These are phyloP conservation scores for Lacerta viridis DNA, from an alignment of 2,797 vertebrate species.

Conservation along the genomic window DNA sequence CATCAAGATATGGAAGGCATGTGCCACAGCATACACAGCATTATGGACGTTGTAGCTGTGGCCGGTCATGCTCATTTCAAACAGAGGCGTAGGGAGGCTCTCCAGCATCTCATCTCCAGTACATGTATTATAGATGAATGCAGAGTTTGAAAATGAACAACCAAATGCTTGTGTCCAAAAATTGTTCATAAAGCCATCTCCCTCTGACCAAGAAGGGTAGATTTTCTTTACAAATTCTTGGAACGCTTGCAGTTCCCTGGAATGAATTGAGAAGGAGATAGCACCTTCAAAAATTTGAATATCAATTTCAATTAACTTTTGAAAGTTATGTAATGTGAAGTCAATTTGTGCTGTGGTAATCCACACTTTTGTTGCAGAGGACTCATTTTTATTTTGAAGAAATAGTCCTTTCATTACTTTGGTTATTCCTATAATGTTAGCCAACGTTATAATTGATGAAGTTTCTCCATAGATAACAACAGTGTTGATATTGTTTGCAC, in stretches of 20 bases:
- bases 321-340: background rate
- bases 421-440: too few species aligned
- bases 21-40: too few species aligned
- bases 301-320: too few species aligned
- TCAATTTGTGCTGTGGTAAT: background rate
- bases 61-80: background rate
- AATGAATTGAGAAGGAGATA: background rate
- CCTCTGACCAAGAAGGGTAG: background rate
- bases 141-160: background rate
- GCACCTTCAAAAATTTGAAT: background rate
- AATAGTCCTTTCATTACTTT: too few species aligned
- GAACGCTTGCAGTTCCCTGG: background rate
- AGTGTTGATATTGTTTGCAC: background rate
- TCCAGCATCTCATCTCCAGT: background rate
- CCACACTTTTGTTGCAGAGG: background rate
- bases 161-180: constrained; percentile 3
- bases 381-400: too few species aligned
- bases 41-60: background rate
- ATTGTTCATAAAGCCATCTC: background rate
- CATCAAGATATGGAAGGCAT: too few species aligned
- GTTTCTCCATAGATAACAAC: background rate
- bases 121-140: background rate
- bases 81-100: background rate
- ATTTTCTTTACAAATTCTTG: background rate
- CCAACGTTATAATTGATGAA: background rate